These are phyloP conservation scores for Hypanus sabinus DNA, from an alignment of 2,113 vertebrate genomes.

Conservation along the genomic window DNA sequence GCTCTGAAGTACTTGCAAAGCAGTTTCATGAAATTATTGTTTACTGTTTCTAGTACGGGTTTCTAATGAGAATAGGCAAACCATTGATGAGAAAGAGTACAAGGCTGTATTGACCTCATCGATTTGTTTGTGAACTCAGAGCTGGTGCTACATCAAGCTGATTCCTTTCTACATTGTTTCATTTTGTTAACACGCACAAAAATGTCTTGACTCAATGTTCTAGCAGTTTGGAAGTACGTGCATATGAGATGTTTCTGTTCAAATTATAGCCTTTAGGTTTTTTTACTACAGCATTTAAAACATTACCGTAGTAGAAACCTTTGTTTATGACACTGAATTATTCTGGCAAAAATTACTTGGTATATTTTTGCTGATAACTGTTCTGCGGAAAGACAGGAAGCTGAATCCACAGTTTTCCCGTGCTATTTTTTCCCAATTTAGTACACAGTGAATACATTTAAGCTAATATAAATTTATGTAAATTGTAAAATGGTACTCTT, in stretches of 20 bases:
- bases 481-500: neutral
- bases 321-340: neutral
- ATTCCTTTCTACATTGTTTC: neutral
- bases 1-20: slow-evolving; percentile 64
- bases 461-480: neutral
- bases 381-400: neutral
- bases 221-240: neutral
- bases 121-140: neutral
- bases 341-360: neutral
- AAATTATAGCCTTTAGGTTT: neutral
- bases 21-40: slow-evolving; percentile 62
- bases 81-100: neutral
- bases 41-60: slow-evolving; percentile 42
- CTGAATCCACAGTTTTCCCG: neutral
- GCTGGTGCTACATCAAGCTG: neutral
- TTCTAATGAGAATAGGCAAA: slow-evolving; percentile 51
- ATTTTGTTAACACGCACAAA: neutral
- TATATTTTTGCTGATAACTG: neutral
- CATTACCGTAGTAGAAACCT: neutral
- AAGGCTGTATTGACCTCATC: neutral
- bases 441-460: neutral
- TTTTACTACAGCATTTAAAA: neutral
- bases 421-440: neutral
- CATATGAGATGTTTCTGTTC: neutral
- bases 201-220: neutral